These are phyloP conservation scores for Harpalus rubripes DNA, from an alignment of 2,888 invertebrate species.

Conservation along the genomic window DNA sequence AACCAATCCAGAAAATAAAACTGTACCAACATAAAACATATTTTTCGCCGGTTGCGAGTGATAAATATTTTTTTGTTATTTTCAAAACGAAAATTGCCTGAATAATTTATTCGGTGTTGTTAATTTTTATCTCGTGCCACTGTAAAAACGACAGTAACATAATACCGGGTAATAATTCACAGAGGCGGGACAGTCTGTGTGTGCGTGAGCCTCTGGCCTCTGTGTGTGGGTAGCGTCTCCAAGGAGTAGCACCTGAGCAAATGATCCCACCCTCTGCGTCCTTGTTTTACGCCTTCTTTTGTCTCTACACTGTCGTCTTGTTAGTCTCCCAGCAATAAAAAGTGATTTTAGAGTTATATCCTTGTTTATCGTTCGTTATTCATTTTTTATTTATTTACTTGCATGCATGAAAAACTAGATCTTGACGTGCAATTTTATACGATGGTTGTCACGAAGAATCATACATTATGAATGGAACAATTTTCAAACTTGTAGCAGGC, in stretches of 20 bases:
- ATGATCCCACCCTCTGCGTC: conserved; percentile 47
- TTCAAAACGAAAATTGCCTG: conserved; percentile 65
- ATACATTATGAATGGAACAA: conserved; percentile 4
- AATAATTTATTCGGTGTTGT: conserved; percentile 64
- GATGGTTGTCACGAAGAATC: conserved; percentile 4
- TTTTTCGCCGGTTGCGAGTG: conserved; percentile 50
- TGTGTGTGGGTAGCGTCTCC: conserved; percentile 56
- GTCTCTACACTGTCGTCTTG: conserved; percentile 29
- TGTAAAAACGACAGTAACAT: conserved; percentile 66
- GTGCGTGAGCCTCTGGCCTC: conserved; percentile 1
- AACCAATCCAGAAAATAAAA: conserved; percentile 56
- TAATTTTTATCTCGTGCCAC: conserved; percentile 64
- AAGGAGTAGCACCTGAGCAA: conserved; percentile 52
- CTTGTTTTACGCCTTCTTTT: conserved; percentile 62
- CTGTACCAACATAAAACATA: conserved; percentile 53
- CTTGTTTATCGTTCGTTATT: conserved; percentile 35
- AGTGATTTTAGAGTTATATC: conserved; percentile 37
- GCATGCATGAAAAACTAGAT: conserved; percentile 8
- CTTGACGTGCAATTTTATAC: neutral
- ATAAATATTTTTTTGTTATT: conserved; percentile 65
- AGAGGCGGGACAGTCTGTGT: conserved; percentile 1
- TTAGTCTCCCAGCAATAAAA: conserved; percentile 32
- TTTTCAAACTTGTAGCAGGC: neutral
- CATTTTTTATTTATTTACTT: conserved; percentile 43
- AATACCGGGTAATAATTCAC: conserved; percentile 62